Evolutionary conservation across 1,140 invertebrate species (phyloP), one percentile per base, ranked within the genome.

Genomic region (Megathymus violae): DNA sequence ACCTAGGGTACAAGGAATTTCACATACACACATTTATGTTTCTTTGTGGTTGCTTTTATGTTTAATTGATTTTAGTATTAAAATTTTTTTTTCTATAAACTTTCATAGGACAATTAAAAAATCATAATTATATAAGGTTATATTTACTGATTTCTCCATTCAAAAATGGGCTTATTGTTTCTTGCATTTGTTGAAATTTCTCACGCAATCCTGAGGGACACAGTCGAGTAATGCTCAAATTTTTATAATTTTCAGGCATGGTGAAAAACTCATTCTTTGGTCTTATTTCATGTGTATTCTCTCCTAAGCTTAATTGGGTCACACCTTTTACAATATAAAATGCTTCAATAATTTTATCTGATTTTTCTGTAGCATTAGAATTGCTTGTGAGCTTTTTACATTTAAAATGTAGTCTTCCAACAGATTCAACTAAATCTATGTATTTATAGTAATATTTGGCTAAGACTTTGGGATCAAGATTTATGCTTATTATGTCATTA

Each of bases 281-380:
- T 67, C 85, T 89, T 5, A 82, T 48, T n/a, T 72, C 56, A 75
- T 91, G 89, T 25, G 79, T 69, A 60, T 83, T 83, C 58, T 90
- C 85, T 44, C 86, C 87, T 69, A 91, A 79, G 62, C 76, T 80
- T 58, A 92, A 64, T 31, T 92, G 85, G 15, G 89, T 91, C 19
- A 89, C 78, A 36, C 88, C 85, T 78, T 84, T 89, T 0, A 91
- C 80, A 58, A 91, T 81, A 62, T 86, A 92, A 78, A 69, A 88
- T 65, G 83, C 62, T 60, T 76, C 69, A 44, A 83, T 62, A 41
- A 80, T 38, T 52, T 82, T 78, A 14, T 66, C 59, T 7, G 64
- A 62, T 1, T 41, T 54, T 13, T 64, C 38, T 19, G 34, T 25
- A 43, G 47, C 27, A 34, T 44, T 41, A 27, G 62, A 43, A 62